These are phyloP conservation scores for Amblyopsis rosae DNA, from an alignment of 2,113 vertebrate genomes.

Conservation along the genomic window DNA sequence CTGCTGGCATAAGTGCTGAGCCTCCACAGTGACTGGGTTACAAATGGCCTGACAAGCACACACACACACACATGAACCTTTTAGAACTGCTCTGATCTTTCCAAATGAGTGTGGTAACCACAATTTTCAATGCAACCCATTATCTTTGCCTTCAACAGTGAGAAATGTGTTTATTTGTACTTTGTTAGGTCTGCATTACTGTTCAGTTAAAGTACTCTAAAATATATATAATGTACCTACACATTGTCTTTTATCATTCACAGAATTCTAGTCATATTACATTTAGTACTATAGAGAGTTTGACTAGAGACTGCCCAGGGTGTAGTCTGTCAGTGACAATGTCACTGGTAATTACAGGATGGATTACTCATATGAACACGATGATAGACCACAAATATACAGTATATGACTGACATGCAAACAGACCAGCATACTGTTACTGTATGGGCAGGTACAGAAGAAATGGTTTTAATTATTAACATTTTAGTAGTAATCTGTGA, in stretches of 20 bases:
- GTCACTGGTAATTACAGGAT: background rate
- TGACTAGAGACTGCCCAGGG: too few relatives aligned
- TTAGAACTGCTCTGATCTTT: conserved; percentile 46
- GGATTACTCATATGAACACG: background rate
- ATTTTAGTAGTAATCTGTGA: too few relatives aligned
- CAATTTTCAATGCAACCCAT: background rate
- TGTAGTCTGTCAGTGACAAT: background rate
- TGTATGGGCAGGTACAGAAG: too few relatives aligned
- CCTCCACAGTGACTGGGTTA: conserved; percentile 59
- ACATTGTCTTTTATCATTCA: too few relatives aligned
- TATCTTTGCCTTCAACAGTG: background rate
- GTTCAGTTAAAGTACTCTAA: background rate
- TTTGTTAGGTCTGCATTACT: background rate
- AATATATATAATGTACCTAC: too few relatives aligned
- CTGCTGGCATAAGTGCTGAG: conserved; percentile 61
- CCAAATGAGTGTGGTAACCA: conserved; percentile 42
- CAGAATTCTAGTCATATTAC: too few relatives aligned
- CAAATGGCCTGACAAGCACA: conserved; percentile 54
- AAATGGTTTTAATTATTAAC: too few relatives aligned
- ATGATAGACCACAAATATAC: too few relatives aligned
- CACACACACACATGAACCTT: conserved; percentile 40
- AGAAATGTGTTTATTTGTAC: background rate
- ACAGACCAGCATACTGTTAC: background rate
- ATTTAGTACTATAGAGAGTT: too few relatives aligned
- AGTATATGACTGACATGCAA: background rate